Evolutionary conservation across 2,113 vertebrate species (phyloP).

Genomic region (Tichodroma muraria): DNA sequence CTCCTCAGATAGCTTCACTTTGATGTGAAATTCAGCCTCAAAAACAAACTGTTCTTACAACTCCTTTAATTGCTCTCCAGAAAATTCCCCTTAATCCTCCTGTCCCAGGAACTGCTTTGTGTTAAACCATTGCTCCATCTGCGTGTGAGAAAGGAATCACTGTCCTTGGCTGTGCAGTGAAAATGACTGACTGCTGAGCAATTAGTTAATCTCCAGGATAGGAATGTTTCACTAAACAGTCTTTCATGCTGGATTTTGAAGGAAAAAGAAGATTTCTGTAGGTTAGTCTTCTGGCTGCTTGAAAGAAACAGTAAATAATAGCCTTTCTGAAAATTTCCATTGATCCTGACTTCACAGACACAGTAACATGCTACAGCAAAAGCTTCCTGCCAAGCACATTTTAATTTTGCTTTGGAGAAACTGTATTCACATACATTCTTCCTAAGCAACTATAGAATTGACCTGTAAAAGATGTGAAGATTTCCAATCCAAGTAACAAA

Average conservation of each 20-base stretch:
- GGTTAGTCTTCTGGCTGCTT: background rate
- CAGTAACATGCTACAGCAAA: background rate
- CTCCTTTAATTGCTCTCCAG: constrained; percentile 46
- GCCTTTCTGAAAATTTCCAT: constrained; percentile 4
- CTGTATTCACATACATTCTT: background rate
- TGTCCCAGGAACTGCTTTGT: constrained; percentile 27
- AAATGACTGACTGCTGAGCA: constrained; percentile 47
- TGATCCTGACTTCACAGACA: constrained; percentile 37
- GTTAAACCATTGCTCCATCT: constrained; percentile 13
- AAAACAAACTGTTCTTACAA: constrained; percentile 36
- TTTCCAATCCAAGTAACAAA: background rate
- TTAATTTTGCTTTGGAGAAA: constrained; percentile 4
- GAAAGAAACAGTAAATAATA: constrained; percentile 36
- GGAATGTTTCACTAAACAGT: constrained; percentile 15
- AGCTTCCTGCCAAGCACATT: background rate
- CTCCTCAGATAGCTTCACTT: constrained; percentile 5
- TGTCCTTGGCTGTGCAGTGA: constrained; percentile 18
- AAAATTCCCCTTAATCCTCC: constrained; percentile 57
- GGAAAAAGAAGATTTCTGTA: constrained; percentile 20
- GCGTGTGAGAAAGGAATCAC: background rate
- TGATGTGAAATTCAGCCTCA: constrained; percentile 38
- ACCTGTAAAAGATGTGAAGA: background rate
- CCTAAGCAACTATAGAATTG: background rate
- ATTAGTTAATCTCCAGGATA: constrained; percentile 54
- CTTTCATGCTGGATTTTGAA: constrained; percentile 42